Evolutionary conservation across 2,888 invertebrate genomes (phyloP).

Genomic region (Aproaerema taeniolella): DNA sequence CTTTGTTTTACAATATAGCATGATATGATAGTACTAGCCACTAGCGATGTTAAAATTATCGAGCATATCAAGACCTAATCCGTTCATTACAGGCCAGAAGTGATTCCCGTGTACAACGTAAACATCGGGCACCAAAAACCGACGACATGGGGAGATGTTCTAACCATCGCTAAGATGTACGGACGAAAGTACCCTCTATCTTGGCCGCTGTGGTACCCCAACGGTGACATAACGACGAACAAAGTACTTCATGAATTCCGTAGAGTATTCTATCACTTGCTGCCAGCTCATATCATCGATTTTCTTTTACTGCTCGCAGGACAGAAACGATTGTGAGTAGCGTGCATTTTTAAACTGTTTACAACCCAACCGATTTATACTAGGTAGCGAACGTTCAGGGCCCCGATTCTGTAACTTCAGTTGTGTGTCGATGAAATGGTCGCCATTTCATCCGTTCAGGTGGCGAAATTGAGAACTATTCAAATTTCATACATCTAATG

Average conservation of each 20-base stretch:
- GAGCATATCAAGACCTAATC: too few relatives aligned
- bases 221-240: conserved; percentile 85
- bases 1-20: too few relatives aligned
- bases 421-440: too few relatives aligned
- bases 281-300: conserved; percentile 89
- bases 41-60: too few relatives aligned
- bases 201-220: conserved; percentile 91
- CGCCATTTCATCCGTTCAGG: too few relatives aligned
- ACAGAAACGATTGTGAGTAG: conserved; percentile 89
- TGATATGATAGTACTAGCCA: too few relatives aligned
- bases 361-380: too few relatives aligned
- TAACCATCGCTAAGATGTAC: conserved; percentile 81
- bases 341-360: too few relatives aligned
- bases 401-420: too few relatives aligned
- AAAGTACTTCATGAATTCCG: conserved; percentile 80
- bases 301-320: conserved; percentile 83
- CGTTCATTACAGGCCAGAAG: conserved; percentile 76
- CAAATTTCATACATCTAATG: too few relatives aligned
- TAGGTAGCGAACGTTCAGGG: too few relatives aligned
- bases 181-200: conserved; percentile 87
- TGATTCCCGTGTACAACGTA: conserved; percentile 91
- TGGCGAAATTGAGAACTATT: too few relatives aligned
- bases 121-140: conserved; percentile 89
- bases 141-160: conserved; percentile 90
- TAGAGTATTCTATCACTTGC: conserved; percentile 83